These are phyloP conservation scores for Pristionchus mayeri DNA, from an alignment of 2,888 invertebrate genomes.

Conservation along the genomic window DNA sequence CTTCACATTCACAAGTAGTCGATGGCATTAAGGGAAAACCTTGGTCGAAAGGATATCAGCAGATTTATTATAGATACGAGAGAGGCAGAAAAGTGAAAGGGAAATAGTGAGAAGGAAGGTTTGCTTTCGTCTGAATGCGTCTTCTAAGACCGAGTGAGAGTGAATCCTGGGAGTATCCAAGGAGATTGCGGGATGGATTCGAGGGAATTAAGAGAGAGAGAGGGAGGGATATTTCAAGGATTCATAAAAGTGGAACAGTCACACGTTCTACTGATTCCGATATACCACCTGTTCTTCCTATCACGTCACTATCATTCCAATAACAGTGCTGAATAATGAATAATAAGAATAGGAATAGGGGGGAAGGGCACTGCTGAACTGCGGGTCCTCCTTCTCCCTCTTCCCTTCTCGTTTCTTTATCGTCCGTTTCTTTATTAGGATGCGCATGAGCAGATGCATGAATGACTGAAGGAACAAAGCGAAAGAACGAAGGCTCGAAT, in stretches of 20 bases:
- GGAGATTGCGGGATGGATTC: neutral
- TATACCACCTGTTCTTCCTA: too few relatives aligned
- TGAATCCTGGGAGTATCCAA: conserved; percentile 19
- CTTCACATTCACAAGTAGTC: too few relatives aligned
- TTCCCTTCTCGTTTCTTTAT: conserved; percentile 16
- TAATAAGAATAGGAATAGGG: neutral
- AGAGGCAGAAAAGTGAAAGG: neutral
- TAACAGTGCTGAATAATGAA: too few relatives aligned
- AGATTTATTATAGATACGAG: too few relatives aligned
- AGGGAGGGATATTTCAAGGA: neutral
- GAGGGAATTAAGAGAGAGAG: neutral
- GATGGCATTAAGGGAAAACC: too few relatives aligned
- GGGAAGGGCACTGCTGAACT: neutral
- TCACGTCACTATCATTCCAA: too few relatives aligned
- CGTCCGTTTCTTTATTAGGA: conserved; percentile 39
- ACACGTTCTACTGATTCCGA: too few relatives aligned
- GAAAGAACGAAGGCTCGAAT: conserved; percentile 20
- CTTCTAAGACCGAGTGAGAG: neutral
- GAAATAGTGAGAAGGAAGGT: neutral
- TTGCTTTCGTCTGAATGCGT: neutral
- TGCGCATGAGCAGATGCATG: conserved; percentile 23
- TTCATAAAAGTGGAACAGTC: too few relatives aligned
- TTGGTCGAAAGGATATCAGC: too few relatives aligned
- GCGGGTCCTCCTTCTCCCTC: neutral
- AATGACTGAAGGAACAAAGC: neutral